Evolutionary conservation across 2,113 vertebrate species (phyloP), one percentile per base, ranked within the genome.

Genomic region (Scortum barcoo): DNA sequence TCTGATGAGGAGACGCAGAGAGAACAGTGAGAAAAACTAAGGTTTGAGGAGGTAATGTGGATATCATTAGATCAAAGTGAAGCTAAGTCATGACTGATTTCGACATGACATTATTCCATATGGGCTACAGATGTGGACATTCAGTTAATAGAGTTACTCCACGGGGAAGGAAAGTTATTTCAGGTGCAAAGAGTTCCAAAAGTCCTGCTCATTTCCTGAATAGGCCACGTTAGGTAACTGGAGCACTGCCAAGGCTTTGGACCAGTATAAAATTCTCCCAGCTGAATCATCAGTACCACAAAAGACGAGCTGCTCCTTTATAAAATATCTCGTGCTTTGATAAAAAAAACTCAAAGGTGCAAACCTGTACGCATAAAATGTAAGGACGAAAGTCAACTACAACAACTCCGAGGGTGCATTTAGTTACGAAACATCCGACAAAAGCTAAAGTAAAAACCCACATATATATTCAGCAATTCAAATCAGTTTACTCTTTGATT

Each of bases 1-100:
- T 97, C 97, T 99, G 86, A 71, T 4, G 44, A 2, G 28, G 87
- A 89, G 86, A 88, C 42, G 89, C 6, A 73, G n/a, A 58, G 50
- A 81, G 74, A 61, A 8, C 57, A 8, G 36, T 58, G 16, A 53
- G 56, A 69, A 33, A 33, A 62, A 24, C 62, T 46, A 38, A 42
- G 1, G 5, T 51, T 63, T 24, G 1, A 70, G 30, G 16, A 65
- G 58, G 63, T 28, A 13, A 11, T n/a, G n/a, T n/a, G 24, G 42
- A 30, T 28, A 53, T 30, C 48, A 40, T 1, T 14, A 51, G 26
- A 53, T 48, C 7, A 78, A 73, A 75, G 9, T 57, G 28, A 65
- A 14, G 22, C 36, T 9, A 20, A 56, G 33, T 30, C 48, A 38
- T 65, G 14, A 61, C 12, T 40, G 1, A 10, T 62, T 61, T 62